Percentiles rank a stretch among this genome's conserved stretches.
phyloP scores from a whole-genome alignment of 1,140 invertebrate species.

The Drosophila lacteicornis region DNA sequence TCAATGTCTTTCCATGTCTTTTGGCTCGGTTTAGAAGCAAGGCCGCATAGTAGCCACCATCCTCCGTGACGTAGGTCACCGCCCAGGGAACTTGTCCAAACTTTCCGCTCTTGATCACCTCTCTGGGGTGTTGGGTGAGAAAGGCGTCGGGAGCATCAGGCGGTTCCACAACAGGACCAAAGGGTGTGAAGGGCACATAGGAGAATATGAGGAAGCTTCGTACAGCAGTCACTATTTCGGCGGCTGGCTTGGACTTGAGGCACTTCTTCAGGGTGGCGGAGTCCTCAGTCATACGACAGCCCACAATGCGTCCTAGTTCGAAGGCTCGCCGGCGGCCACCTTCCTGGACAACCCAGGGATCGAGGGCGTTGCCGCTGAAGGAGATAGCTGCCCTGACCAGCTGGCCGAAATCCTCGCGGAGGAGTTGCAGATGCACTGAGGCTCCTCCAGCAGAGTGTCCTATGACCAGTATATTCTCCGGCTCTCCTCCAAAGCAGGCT shows the following conservation, averaged over 20 bases:
- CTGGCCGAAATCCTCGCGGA: slow-evolving; percentile 85
- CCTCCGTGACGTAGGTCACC: slow-evolving; percentile 85
- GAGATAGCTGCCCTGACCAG: slow-evolving; percentile 65
- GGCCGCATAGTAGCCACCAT: slow-evolving; percentile 86
- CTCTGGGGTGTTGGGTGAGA: slow-evolving; percentile 85
- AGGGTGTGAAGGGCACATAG: slow-evolving; percentile 87
- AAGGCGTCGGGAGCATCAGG: slow-evolving; percentile 83
- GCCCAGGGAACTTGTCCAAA: slow-evolving; percentile 86
- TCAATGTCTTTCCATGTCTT: slow-evolving; percentile 1
- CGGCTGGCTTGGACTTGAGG: slow-evolving; percentile 85
- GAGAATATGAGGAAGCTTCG: slow-evolving; percentile 80
- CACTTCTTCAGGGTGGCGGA: slow-evolving; percentile 86
- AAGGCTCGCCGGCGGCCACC: slow-evolving; percentile 86
- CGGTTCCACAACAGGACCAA: slow-evolving; percentile 86
- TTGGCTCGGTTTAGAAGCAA: slow-evolving; percentile 30
- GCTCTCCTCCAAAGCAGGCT: slow-evolving; percentile 87
- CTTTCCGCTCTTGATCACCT: slow-evolving; percentile 85
- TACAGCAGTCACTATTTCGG: slow-evolving; percentile 55
- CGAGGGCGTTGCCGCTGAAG: slow-evolving; percentile 69
- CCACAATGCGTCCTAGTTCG: slow-evolving; percentile 86
- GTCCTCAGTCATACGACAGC: slow-evolving; percentile 85
- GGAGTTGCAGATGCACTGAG: slow-evolving; percentile 88
- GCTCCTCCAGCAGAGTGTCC: slow-evolving; percentile 87
- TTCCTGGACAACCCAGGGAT: slow-evolving; percentile 85
- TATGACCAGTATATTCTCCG: slow-evolving; percentile 86